These are phyloP conservation scores for Ectemnius continuus DNA, from an alignment of 2,888 invertebrate genomes.

Conservation along the genomic window DNA sequence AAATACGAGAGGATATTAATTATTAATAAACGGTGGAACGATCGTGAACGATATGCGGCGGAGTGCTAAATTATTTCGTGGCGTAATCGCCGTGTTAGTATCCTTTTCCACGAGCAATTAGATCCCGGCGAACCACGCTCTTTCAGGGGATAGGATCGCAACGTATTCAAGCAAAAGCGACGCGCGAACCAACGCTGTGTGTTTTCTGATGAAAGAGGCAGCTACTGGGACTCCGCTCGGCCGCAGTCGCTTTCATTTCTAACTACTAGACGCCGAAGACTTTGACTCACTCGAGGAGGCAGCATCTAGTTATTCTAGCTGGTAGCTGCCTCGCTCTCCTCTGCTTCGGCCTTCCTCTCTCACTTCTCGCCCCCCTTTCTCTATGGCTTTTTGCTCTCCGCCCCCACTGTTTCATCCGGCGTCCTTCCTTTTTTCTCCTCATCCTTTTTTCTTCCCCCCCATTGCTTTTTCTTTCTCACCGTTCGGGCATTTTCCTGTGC, in stretches of 20 bases:
- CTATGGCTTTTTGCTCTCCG: too few species aligned
- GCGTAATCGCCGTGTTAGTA: slow-evolving; percentile 41
- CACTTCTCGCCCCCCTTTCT: neutral
- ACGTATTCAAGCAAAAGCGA: slow-evolving; percentile 28
- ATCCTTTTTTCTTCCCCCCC: neutral
- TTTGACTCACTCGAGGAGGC: slow-evolving; percentile 39
- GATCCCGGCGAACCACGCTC: slow-evolving; percentile 33
- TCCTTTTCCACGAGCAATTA: slow-evolving; percentile 49
- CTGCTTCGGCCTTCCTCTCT: neutral
- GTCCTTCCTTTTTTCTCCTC: neutral
- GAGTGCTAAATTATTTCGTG: slow-evolving; percentile 16
- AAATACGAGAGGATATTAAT: too few species aligned
- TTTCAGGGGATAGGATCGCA: slow-evolving; percentile 20
- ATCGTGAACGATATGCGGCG: slow-evolving; percentile 15
- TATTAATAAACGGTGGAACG: too few species aligned
- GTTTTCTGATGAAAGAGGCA: slow-evolving; percentile 36
- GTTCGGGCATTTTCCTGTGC: neutral
- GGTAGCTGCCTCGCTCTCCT: neutral
- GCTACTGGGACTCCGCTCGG: slow-evolving; percentile 22
- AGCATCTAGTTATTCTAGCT: slow-evolving; percentile 44
- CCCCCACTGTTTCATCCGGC: neutral
- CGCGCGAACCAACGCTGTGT: slow-evolving; percentile 18
- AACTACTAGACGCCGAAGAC: slow-evolving; percentile 39
- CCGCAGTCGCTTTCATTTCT: slow-evolving; percentile 42
- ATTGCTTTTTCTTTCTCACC: neutral